phyloP scores from a whole-genome alignment of 2,888 invertebrate genomes.

The Trimorus sp. region DNA sequence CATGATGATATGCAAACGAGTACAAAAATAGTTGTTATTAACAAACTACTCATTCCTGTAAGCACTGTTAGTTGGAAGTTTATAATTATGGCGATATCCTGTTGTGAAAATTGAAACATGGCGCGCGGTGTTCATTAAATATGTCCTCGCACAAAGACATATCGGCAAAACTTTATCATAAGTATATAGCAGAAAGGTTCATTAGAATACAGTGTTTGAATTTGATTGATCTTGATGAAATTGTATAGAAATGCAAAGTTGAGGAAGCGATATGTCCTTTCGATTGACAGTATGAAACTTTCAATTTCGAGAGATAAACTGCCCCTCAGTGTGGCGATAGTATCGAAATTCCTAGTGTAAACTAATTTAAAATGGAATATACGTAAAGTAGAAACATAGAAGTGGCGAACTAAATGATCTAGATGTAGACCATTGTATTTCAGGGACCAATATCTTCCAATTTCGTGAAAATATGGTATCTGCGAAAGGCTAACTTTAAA shows the following conservation, averaged over 20 bases:
- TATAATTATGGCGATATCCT: too few species aligned
- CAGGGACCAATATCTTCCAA: too few species aligned
- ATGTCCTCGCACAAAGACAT: constrained; percentile 18
- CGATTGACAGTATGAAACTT: constrained; percentile 53
- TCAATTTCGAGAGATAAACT: constrained; percentile 46
- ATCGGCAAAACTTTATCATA: constrained; percentile 17
- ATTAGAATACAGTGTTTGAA: constrained; percentile 36
- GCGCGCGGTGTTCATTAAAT: neutral
- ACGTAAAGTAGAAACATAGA: neutral
- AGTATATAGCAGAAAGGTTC: constrained; percentile 30
- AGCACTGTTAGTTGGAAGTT: too few species aligned
- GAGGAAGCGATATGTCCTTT: constrained; percentile 50
- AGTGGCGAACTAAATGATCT: too few species aligned
- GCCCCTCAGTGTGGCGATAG: constrained; percentile 26
- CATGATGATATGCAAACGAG: too few species aligned
- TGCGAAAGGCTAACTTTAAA: too few species aligned
- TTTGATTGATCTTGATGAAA: constrained; percentile 58
- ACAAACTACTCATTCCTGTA: too few species aligned
- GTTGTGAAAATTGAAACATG: neutral
- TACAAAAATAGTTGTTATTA: too few species aligned
- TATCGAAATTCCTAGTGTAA: constrained; percentile 35
- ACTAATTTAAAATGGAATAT: constrained; percentile 15
- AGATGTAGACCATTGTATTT: neutral
- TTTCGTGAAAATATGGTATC: neutral
- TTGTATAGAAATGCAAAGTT: constrained; percentile 51